Evolutionary conservation across 2,113 vertebrate genomes (phyloP).

Genomic region (Stegostoma tigrinum): DNA sequence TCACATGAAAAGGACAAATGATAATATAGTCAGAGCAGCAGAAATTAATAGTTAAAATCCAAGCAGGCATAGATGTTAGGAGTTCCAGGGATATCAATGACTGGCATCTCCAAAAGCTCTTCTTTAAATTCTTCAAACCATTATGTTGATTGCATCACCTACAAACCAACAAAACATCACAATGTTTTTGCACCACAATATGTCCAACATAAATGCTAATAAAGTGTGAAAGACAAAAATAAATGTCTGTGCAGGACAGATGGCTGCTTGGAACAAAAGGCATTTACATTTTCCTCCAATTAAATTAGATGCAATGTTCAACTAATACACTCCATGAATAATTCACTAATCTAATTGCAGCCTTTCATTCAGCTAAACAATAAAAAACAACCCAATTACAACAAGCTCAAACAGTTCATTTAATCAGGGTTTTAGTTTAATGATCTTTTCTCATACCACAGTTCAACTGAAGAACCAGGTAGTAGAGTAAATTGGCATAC

Average conservation of each 20-base stretch:
- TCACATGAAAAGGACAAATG: neutral
- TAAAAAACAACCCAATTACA: conserved; percentile 4
- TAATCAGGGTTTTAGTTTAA: neutral
- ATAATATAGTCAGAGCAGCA: neutral
- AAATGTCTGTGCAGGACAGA: conserved; percentile 3
- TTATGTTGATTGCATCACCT: neutral
- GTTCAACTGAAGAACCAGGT: neutral
- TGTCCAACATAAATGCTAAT: conserved; percentile 33
- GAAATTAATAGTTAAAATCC: neutral
- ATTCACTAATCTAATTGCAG: conserved; percentile 33
- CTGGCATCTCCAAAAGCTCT: neutral
- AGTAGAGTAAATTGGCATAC: neutral
- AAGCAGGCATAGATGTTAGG: no score
- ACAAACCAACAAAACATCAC: neutral
- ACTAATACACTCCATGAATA: conserved; percentile 22
- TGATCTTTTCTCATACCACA: neutral
- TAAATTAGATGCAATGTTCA: conserved; percentile 33
- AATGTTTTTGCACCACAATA: neutral
- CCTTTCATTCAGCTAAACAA: conserved; percentile 34
- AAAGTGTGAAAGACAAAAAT: conserved; percentile 22
- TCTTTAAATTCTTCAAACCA: neutral
- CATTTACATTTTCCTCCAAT: conserved; percentile 35
- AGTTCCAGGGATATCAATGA: neutral
- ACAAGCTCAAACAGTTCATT: conserved; percentile 21
- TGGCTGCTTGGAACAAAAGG: conserved; percentile 19